Percentiles rank a stretch among this genome's conserved stretches.
These are phyloP conservation scores for Laticauda laticaudata DNA, from an alignment of 2,113 vertebrate species.

Conservation along the genomic window DNA sequence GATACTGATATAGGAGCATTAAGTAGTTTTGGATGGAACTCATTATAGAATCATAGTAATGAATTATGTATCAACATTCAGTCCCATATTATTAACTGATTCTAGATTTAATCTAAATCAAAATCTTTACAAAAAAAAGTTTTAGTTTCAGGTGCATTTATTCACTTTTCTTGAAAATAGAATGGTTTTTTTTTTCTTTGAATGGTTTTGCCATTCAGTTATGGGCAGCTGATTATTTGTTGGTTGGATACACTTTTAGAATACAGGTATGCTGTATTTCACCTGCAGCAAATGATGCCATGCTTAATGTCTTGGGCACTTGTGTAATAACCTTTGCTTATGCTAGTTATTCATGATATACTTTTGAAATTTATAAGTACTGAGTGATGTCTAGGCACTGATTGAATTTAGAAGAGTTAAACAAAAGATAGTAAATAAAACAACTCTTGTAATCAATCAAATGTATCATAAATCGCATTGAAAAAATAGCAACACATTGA, in stretches of 20 bases:
- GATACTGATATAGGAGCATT: conserved; percentile 1
- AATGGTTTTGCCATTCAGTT: background rate
- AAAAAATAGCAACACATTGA: background rate
- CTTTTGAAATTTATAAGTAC: background rate
- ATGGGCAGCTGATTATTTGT: background rate
- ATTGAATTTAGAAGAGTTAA: background rate
- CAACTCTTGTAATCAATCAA: background rate
- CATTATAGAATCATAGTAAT: background rate
- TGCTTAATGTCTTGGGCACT: background rate
- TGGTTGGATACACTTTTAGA: background rate
- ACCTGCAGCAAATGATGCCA: background rate
- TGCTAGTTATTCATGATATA: background rate
- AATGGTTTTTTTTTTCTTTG: background rate
- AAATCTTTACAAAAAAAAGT: background rate
- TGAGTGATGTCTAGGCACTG: background rate
- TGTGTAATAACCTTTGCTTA: background rate
- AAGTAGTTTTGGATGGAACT: background rate
- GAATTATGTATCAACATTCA: background rate
- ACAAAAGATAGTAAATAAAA: background rate
- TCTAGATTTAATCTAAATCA: background rate
- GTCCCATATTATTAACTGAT: background rate
- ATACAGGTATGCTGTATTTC: background rate
- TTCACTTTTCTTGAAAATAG: background rate
- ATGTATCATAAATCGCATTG: background rate
- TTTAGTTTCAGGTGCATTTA: background rate